These are phyloP conservation scores for Petaurus breviceps DNA, from an alignment of 2,113 vertebrate species.

Conservation along the genomic window DNA sequence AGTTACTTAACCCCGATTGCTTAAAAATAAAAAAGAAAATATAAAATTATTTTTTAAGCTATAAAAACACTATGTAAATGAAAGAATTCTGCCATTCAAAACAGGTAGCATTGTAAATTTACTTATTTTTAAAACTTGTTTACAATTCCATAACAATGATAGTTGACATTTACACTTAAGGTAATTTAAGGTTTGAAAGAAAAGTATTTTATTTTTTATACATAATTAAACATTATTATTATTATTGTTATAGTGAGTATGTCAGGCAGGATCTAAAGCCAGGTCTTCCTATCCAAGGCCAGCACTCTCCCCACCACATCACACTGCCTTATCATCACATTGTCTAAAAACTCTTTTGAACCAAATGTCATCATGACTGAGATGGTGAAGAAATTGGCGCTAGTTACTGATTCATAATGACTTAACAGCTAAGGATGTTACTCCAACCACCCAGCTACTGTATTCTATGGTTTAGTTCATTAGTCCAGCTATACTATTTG, in stretches of 20 bases:
- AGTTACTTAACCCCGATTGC: no score
- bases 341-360: neutral
- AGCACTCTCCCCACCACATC: neutral
- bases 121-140: neutral
- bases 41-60: neutral
- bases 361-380: neutral
- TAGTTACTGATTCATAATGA: slow-evolving; percentile 20
- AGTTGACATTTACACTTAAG: neutral
- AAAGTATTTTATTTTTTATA: neutral
- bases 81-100: neutral
- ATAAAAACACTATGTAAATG: neutral
- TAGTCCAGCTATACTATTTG: neutral
- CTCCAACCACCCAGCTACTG: slow-evolving; percentile 9
- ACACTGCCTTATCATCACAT: neutral
- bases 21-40: no score
- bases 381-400: slow-evolving; percentile 26
- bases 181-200: neutral
- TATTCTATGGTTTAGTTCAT: slow-evolving; percentile 32
- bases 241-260: neutral
- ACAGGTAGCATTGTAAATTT: neutral
- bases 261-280: neutral
- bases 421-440: slow-evolving; percentile 31
- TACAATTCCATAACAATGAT: neutral
- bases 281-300: neutral
- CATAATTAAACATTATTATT: no score